These are phyloP conservation scores for Periplaneta americana DNA, from an alignment of 1,140 invertebrate genomes.

Conservation along the genomic window DNA sequence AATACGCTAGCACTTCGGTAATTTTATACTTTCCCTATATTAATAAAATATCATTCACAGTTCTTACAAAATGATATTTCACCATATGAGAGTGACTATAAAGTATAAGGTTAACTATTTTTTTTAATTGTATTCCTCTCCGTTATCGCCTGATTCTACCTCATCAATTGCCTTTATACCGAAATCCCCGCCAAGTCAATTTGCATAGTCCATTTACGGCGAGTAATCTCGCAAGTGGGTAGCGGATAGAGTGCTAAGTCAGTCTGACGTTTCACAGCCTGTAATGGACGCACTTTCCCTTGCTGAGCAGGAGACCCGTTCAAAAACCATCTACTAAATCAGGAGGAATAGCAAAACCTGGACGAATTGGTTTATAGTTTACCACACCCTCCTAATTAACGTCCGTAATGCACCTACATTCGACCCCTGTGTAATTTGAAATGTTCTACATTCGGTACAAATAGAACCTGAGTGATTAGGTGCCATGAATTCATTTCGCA, in stretches of 20 bases:
- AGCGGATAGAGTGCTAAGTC: neutral
- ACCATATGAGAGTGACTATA: too few relatives aligned
- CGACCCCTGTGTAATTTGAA: neutral
- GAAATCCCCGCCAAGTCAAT: neutral
- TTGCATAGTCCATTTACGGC: neutral
- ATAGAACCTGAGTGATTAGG: too few relatives aligned
- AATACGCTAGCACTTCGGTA: too few relatives aligned
- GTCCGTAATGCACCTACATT: neutral
- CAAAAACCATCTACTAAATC: neutral
- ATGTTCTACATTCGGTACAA: neutral
- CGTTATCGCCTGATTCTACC: neutral
- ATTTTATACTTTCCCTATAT: too few relatives aligned
- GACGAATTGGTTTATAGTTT: neutral
- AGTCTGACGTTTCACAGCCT: neutral
- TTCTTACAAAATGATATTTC: too few relatives aligned
- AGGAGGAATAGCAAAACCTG: neutral
- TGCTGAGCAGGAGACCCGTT: neutral
- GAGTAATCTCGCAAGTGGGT: neutral
- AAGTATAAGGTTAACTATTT: too few relatives aligned
- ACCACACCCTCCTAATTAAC: neutral
- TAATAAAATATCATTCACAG: too few relatives aligned
- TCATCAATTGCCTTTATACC: neutral
- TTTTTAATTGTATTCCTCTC: neutral
- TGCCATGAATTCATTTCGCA: too few relatives aligned
- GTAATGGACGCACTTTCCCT: neutral